Conservation (phyloP, 1,140 invertebrate species). For the Potamilus streckersoni region DNA sequence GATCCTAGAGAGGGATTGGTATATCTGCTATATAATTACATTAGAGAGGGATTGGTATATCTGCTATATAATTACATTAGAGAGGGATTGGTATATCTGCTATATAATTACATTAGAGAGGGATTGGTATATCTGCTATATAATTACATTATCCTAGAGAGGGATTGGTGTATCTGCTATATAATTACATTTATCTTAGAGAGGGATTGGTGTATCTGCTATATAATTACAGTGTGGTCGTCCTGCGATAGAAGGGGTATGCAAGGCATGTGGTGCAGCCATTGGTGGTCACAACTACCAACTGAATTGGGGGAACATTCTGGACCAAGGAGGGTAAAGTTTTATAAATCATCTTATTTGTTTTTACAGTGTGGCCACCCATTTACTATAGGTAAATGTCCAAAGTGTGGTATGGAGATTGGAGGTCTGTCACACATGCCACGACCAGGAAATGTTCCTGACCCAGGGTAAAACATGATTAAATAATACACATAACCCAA, state of each 20-base stretch:
- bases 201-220: background rate
- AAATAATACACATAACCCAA: too few species aligned
- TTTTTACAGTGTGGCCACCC: constrained; percentile 52
- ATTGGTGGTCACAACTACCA: constrained; percentile 15
- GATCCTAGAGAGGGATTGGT: too few species aligned
- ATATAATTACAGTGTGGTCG: constrained; percentile 18
- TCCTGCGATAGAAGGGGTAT: constrained; percentile 1
- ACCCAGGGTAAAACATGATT: constrained; percentile 31
- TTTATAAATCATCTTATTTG: background rate
- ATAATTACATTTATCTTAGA: too few species aligned
- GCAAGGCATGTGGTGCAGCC: constrained; percentile 13
- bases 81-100: too few species aligned
- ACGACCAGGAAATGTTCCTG: constrained; percentile 31
- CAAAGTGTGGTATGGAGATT: constrained; percentile 46
- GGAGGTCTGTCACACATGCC: constrained; percentile 44
- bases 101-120: too few species aligned
- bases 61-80: too few species aligned
- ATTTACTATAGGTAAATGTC: constrained; percentile 32
- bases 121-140: too few species aligned
- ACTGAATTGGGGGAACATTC: background rate
- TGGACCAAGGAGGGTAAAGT: constrained; percentile 11
- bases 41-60: too few species aligned
- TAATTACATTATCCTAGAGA: too few species aligned
- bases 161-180: too few species aligned
- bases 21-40: too few species aligned